Evolutionary conservation across 2,113 vertebrate genomes (phyloP), one percentile per base, ranked within the genome.

Genomic region (Neodon shergylaensis): DNA sequence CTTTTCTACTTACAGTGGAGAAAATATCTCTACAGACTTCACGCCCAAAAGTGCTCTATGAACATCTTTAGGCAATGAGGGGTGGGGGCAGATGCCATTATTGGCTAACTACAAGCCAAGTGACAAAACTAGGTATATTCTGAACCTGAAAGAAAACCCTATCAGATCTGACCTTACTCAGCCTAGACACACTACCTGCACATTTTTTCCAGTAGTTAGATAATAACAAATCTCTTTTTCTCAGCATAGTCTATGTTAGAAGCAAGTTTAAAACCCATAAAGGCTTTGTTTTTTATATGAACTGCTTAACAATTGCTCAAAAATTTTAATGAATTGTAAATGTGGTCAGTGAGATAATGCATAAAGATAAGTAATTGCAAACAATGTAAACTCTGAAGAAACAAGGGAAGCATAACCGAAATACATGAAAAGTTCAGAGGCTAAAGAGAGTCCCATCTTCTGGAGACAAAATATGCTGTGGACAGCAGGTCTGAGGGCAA

Each of bases 41-140:
- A 58, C 0, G n/a, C 24, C 39, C 0, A 9, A 9, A 4, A 66
- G 33, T 70, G 6, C 4, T 0, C 13, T 26, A 0, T 12, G 36
- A 39, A 94, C n/a, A 47, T 19, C n/a, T 28, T 19, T 11, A 70
- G 36, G n/a, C 12, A 12, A 17, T 44, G 49, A 70, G 22, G 5
- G 4, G 61, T 39, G 77, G 36, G 28, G 9, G 0, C n/a, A 86
- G 17, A 16, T 19, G 0, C 26, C 39, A 19, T 47, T 47, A 21
- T 42, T 74, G 21, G 10, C 13, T 1, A 13, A 14, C 21, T 1
- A 12, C 74, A 61, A 42, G 52, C n/a, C 2, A 10, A 54, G n/a
- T 58, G 42, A 61, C 4, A 83, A 28, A 63, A 39, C n/a, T 5
- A 28, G 5, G 2, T 47, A 39, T 36, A 17, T 31, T 36, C 11